Evolutionary conservation across 2,888 invertebrate species (phyloP).

Genomic region (Cephus pygmeus): DNA sequence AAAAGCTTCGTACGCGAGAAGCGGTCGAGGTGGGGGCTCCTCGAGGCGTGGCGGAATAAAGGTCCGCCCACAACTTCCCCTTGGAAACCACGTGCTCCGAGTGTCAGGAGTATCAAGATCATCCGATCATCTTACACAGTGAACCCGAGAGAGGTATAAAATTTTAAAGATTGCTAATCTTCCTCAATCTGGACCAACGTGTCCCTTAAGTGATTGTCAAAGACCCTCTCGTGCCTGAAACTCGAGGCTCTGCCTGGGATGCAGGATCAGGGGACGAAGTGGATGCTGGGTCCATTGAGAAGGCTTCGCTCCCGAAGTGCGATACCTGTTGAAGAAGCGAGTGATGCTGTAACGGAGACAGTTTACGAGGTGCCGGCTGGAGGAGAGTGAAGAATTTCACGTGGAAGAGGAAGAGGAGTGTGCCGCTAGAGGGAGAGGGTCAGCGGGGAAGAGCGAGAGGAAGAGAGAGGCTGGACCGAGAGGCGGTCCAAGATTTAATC

Average conservation of each 20-base stretch:
- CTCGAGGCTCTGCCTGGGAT: not conserved
- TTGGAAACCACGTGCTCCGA: constrained; percentile 50
- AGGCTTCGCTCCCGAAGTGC: not conserved
- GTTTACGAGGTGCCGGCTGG: not conserved
- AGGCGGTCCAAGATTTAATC: constrained; percentile 57
- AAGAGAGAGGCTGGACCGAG: constrained; percentile 23
- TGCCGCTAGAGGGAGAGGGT: constrained; percentile 4
- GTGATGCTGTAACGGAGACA: not conserved
- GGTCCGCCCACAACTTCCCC: constrained; percentile 46
- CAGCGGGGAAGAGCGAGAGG: constrained; percentile 22
- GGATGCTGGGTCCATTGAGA: not conserved
- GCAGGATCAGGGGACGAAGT: not conserved
- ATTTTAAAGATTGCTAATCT: not conserved
- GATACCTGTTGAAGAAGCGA: not conserved
- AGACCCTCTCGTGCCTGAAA: not conserved
- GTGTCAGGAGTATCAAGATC: constrained; percentile 4
- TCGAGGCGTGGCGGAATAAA: constrained; percentile 39
- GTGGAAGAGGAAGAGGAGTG: constrained; percentile 8
- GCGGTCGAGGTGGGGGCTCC: constrained; percentile 33
- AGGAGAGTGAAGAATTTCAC: constrained; percentile 3
- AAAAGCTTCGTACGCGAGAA: constrained; percentile 42
- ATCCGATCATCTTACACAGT: not conserved
- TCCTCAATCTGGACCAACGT: not conserved
- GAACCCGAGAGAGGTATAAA: not conserved
- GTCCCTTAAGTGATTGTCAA: not conserved